phyloP scores from a whole-genome alignment of 2,888 invertebrate genomes.

The Disparrhopalites patrizii region DNA sequence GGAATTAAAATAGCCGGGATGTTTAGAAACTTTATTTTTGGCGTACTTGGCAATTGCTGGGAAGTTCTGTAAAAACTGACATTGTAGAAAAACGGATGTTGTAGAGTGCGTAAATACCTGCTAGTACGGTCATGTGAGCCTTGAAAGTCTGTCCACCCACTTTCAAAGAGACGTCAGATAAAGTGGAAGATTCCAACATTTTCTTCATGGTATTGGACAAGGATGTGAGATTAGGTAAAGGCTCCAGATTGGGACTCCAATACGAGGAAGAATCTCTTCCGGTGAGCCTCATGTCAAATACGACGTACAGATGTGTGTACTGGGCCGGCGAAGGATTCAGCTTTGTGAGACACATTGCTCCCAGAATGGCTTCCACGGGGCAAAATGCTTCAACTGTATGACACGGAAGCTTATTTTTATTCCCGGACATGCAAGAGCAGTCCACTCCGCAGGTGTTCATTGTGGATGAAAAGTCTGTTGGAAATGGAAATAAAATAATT shows the following conservation, averaged over 20 bases:
- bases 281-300: conserved; percentile 2
- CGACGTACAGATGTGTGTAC: conserved; percentile 11
- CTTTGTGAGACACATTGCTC: conserved; percentile 5
- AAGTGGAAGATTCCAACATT: conserved; percentile 2
- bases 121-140: conserved; percentile 23
- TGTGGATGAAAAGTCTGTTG: neutral
- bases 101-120: too few species aligned
- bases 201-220: conserved; percentile 1
- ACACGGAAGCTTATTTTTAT: neutral
- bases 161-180: conserved; percentile 5
- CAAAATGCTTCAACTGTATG: neutral
- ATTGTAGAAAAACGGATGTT: too few species aligned
- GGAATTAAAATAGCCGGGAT: neutral
- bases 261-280: neutral
- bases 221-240: neutral
- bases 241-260: conserved; percentile 1
- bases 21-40: neutral
- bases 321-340: too few species aligned
- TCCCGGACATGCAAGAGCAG: conserved; percentile 7
- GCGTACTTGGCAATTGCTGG: neutral
- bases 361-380: neutral
- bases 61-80: too few species aligned
- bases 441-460: conserved; percentile 13
- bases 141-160: conserved; percentile 5
- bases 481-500: neutral